Percentiles rank a stretch among this genome's conserved stretches.
Evolutionary conservation across 2,797 vertebrate species (phyloP).

Genomic region (Carcharodon carcharias): DNA sequence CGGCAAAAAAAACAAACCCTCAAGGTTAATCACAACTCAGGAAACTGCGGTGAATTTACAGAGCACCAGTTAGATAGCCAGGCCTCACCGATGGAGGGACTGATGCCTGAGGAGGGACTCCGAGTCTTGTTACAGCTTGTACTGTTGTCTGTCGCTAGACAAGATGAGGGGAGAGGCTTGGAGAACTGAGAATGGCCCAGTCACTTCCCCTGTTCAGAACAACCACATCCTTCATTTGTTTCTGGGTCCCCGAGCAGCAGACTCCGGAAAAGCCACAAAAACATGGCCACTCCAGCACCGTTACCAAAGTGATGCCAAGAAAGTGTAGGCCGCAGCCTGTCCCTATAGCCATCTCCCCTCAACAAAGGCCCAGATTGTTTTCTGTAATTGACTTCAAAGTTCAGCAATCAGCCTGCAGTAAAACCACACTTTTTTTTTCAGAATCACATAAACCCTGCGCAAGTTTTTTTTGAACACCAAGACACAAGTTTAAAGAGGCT

Average conservation of each 20-base stretch:
- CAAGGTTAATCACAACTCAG: no score
- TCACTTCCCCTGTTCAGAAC: neutral
- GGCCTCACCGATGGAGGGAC: no score
- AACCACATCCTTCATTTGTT: neutral
- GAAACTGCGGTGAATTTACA: no score
- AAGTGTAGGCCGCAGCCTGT: neutral
- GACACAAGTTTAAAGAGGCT: neutral
- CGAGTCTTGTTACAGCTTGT: no score
- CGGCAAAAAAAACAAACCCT: no score
- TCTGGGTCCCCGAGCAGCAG: neutral
- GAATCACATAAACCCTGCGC: neutral
- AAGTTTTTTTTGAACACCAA: neutral
- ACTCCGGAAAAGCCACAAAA: neutral
- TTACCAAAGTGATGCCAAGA: neutral
- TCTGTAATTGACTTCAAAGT: neutral
- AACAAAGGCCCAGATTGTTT: neutral
- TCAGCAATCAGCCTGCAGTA: neutral
- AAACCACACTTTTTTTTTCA: neutral
- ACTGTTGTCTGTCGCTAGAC: neutral
- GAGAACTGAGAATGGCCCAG: neutral
- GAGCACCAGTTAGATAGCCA: no score
- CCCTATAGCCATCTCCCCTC: neutral
- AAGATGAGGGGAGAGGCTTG: neutral
- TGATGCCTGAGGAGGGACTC: no score
- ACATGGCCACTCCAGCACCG: neutral